phyloP scores from a whole-genome alignment of 2,113 vertebrate genomes.

The Paracanthobrama guichenoti region DNA sequence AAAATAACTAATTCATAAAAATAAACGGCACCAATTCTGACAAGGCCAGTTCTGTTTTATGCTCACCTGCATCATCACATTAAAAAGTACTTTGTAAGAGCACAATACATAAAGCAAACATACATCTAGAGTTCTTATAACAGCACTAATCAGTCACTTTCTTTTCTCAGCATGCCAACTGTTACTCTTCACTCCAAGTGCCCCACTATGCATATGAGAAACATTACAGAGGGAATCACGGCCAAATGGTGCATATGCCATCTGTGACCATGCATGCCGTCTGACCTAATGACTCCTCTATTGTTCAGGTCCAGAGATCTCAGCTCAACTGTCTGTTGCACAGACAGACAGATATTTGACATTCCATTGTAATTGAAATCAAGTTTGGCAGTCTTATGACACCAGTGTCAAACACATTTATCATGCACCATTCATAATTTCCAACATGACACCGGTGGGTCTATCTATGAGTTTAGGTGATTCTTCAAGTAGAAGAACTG shows the following conservation, averaged over 20 bases:
- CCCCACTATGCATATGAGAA: conserved; percentile 15
- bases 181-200: not conserved
- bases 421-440: not conserved
- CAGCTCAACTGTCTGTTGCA: conserved; percentile 38
- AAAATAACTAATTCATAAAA: conserved; percentile 1
- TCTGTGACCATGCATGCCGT: conserved; percentile 48
- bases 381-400: conserved; percentile 12
- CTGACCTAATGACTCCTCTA: conserved; percentile 50
- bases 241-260: conserved; percentile 39
- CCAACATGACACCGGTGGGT: not conserved
- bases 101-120: not conserved
- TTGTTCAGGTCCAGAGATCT: conserved; percentile 38
- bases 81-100: not conserved
- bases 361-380: conserved; percentile 53
- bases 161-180: conserved; percentile 31
- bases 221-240: conserved; percentile 6
- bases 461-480: not conserved
- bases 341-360: conserved; percentile 11
- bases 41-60: not conserved
- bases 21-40: not conserved
- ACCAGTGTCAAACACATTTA: conserved; percentile 24
- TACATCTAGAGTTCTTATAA: not conserved
- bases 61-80: conserved; percentile 3
- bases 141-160: not conserved
- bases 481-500: not conserved